phyloP scores from a whole-genome alignment of 2,888 invertebrate genomes.

The Entomobrya multifasciata region DNA sequence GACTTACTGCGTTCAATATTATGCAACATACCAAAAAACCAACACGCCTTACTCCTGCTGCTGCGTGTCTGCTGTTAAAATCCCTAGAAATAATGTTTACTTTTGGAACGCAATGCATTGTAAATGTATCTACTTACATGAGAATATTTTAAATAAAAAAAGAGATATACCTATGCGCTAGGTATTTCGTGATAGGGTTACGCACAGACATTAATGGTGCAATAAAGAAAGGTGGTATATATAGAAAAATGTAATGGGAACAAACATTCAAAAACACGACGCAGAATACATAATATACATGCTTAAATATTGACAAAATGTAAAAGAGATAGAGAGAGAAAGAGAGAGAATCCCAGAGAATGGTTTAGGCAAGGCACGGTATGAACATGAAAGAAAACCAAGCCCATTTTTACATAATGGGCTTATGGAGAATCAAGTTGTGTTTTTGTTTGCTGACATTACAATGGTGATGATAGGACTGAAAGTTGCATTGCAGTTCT shows the following conservation, averaged over 20 bases:
- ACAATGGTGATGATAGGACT: no score
- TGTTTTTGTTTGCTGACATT: background rate
- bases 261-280: slow-evolving; percentile 31
- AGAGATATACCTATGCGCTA: slow-evolving; percentile 27
- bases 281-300: background rate
- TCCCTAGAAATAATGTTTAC: slow-evolving; percentile 45
- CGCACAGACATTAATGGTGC: background rate
- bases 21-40: slow-evolving; percentile 56
- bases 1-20: slow-evolving; percentile 66
- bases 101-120: slow-evolving; percentile 29
- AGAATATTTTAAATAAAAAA: slow-evolving; percentile 17
- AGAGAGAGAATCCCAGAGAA: background rate
- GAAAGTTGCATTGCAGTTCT: slow-evolving; percentile 27
- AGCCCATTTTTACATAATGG: slow-evolving; percentile 41
- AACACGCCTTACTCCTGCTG: background rate
- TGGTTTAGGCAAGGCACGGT: background rate
- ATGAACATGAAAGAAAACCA: slow-evolving; percentile 7
- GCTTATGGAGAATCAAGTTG: slow-evolving; percentile 43
- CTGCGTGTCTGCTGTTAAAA: slow-evolving; percentile 27
- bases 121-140: background rate
- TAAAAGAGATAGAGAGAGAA: background rate
- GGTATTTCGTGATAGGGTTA: background rate
- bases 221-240: background rate
- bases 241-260: slow-evolving; percentile 25
- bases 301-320: background rate